Base-by-base conservation (phyloP, 2,113 vertebrate genomes). In the Gopherus flavomarginatus region DNA sequence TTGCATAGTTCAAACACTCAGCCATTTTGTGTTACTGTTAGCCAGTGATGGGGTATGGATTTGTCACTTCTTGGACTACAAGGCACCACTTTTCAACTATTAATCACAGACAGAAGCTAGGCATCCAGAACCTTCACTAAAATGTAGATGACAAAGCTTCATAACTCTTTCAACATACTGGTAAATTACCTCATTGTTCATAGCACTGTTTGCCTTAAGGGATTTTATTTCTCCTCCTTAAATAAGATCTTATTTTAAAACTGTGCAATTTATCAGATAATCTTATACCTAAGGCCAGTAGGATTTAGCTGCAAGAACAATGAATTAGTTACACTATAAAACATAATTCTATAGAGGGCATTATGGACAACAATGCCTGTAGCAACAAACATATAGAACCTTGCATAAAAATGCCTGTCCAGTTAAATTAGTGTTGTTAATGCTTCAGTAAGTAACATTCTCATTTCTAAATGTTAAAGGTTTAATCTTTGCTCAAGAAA, bases 271-370 rank as follows among this genome's bases (percentile, higher is more conserved):
- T 47, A 53, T 17, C 10, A 14, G 11, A 9, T 44, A 38, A 53
- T 72, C 44, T 83, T 57, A 86, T 83, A 24, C 65, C 42, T 47
- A 44, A 75, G 38, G 14, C 38, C 14, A 82, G 72, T 22, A 90
- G 83, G 81, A 72, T 69, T 69, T 8, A n/a, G 17, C 75, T 62
- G 50, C 44, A 62, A 77, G 88, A 53, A 31, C n/a, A 80, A 22
- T 22, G 57, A 89, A 81, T 50, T 19, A n/a, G 21, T 44, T 86
- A 57, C 21, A 83, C 29, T 62, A 11, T 3, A 62, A 75, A 62
- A 83, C 6, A 75, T 9, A 26, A 80, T 38, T 59, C 88, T 14
- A 1, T 35, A 59, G 57, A 0, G 0, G 3, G 29, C 31, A 44
- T 26, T 13, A 31, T 53, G 75, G 89, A 31, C 65, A 79, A 75